These are phyloP conservation scores for Eupithecia inturbata DNA, from an alignment of 2,888 invertebrate species.

Conservation along the genomic window DNA sequence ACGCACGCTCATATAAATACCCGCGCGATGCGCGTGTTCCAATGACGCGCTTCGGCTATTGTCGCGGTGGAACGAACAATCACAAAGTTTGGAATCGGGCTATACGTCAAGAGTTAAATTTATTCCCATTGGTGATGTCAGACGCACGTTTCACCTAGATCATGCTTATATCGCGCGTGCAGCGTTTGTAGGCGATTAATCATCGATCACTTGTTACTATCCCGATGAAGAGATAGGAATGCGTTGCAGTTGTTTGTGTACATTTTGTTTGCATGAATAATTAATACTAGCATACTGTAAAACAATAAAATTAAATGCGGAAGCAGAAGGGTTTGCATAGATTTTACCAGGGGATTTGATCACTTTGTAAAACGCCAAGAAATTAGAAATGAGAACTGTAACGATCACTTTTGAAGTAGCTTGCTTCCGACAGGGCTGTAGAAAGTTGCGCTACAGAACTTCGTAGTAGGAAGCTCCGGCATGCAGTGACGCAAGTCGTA, in stretches of 20 bases:
- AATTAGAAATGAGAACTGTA: not conserved
- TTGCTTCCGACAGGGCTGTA: not conserved
- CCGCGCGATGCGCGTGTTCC: conserved; percentile 53
- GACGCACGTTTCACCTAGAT: conserved; percentile 82
- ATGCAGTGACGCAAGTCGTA: conserved; percentile 52
- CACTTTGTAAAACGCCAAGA: conserved; percentile 3
- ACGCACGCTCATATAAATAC: conserved; percentile 53
- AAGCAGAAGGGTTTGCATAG: conserved; percentile 12
- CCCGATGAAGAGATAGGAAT: conserved; percentile 27
- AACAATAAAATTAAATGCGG: conserved; percentile 4
- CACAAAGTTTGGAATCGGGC: conserved; percentile 61
- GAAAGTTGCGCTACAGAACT: conserved; percentile 33
- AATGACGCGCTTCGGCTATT: conserved; percentile 48
- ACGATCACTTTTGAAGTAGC: conserved; percentile 7
- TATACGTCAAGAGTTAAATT: conserved; percentile 82
- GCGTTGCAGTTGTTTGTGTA: conserved; percentile 39
- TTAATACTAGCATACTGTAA: not conserved
- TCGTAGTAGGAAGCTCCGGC: conserved; percentile 50
- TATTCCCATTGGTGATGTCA: conserved; percentile 81
- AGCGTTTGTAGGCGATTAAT: conserved; percentile 53
- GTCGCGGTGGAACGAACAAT: conserved; percentile 61
- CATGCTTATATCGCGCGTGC: conserved; percentile 66
- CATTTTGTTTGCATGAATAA: conserved; percentile 13
- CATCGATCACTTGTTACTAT: conserved; percentile 32
- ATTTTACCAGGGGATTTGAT: conserved; percentile 3